These are phyloP conservation scores for Naso thynnoides DNA, from an alignment of 2,797 vertebrate genomes.

Conservation along the genomic window DNA sequence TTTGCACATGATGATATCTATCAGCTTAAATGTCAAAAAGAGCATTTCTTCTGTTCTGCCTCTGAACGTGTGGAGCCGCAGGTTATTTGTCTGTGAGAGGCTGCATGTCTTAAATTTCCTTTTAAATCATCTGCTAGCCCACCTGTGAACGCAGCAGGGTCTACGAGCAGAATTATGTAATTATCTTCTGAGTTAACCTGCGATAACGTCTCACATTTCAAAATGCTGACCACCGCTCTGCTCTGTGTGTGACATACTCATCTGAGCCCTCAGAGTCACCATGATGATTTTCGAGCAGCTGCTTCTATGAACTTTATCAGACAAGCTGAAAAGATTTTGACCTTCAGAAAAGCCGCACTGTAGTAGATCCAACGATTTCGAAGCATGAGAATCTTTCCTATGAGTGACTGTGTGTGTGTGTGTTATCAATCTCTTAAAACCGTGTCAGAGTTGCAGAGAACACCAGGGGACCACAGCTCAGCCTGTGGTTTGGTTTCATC, in stretches of 20 bases:
- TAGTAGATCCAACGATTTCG: conserved; percentile 39
- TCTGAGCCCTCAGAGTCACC: not conserved
- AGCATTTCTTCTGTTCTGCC: not conserved
- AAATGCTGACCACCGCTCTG: conserved; percentile 5
- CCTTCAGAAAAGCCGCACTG: conserved; percentile 43
- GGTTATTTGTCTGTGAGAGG: conserved; percentile 2
- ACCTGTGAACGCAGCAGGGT: not conserved
- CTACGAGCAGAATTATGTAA: not conserved
- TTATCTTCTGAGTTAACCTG: not conserved
- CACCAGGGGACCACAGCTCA: conserved; percentile 43
- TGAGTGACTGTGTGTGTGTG: conserved; percentile 14
- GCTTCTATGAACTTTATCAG: conserved; percentile 61
- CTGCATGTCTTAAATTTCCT: not conserved
- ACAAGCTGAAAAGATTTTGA: conserved; percentile 27
- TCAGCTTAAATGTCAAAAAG: not conserved
- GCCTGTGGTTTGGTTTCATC: conserved; percentile 75
- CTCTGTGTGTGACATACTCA: not conserved
- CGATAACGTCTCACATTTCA: conserved; percentile 4
- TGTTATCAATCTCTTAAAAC: conserved; percentile 44
- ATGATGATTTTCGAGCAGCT: conserved; percentile 21
- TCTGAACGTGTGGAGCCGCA: not conserved
- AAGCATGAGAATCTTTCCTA: conserved; percentile 15
- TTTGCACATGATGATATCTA: not conserved
- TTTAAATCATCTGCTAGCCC: not conserved
- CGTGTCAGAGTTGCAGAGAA: conserved; percentile 43